Conservation (phyloP, 2,113 vertebrate species). For the Xenopus laevis region DNA sequence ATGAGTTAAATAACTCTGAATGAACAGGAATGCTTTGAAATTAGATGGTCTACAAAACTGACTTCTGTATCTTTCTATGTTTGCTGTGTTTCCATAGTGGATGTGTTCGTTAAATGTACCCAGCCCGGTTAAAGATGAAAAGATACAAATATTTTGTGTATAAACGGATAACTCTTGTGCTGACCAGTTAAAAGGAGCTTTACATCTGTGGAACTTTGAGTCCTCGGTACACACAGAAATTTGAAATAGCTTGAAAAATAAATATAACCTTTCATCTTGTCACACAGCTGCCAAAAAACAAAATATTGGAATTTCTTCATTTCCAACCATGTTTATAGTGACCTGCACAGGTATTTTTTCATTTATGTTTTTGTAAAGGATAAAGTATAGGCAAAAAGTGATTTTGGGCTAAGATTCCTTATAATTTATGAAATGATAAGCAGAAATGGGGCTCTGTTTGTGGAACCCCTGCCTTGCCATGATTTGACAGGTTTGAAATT, state of each 20-base stretch:
- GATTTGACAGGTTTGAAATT: no score
- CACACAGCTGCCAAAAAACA: not conserved
- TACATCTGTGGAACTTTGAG: not conserved
- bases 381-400: no score
- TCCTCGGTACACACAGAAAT: not conserved
- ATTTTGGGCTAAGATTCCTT: no score
- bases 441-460: no score
- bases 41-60: conserved; percentile 22
- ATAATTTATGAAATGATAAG: no score
- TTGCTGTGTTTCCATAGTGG: conserved; percentile 13
- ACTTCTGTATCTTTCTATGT: conserved; percentile 23
- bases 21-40: conserved; percentile 39
- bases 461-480: no score
- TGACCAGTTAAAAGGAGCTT: not conserved
- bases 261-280: not conserved
- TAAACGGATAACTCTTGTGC: not conserved
- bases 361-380: no score
- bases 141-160: conserved; percentile 10
- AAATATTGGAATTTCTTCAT: not conserved
- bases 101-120: conserved; percentile 13
- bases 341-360: no score
- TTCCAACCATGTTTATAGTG: not conserved
- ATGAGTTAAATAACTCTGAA: conserved; percentile 30
- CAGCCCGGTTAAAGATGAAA: conserved; percentile 25
- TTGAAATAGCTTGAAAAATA: not conserved